These are phyloP conservation scores for Helobdella robusta DNA, from an alignment of 2,888 invertebrate genomes.

Conservation along the genomic window DNA sequence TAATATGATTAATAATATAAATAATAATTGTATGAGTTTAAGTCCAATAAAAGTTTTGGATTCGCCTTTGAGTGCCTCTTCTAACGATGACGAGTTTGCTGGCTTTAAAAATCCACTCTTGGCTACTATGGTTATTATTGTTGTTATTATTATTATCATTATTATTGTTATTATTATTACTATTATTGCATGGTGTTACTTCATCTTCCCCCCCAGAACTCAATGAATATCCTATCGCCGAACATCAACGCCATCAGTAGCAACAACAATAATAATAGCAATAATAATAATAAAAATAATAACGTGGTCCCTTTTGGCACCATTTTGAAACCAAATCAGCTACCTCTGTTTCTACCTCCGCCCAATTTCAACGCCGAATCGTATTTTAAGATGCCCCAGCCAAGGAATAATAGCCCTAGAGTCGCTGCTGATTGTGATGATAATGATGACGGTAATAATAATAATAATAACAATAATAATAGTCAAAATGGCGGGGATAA, in stretches of 20 bases:
- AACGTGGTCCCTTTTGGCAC: neutral
- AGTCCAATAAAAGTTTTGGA: conserved; percentile 1
- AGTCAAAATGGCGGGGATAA: no score
- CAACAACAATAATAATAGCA: no score
- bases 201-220: no score
- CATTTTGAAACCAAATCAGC: neutral
- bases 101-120: neutral
- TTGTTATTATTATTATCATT: neutral
- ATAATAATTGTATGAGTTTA: no score
- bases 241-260: no score
- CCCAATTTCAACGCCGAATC: neutral
- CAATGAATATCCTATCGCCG: no score
- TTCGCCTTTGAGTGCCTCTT: neutral
- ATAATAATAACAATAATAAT: no score
- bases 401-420: neutral
- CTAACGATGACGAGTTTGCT: conserved; percentile 1
- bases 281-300: no score
- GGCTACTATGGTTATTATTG: conserved; percentile 3
- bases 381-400: neutral
- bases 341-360: conserved; percentile 4
- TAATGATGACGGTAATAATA: no score
- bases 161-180: conserved; percentile 5
- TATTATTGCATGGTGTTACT: no score
- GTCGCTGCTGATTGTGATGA: no score
- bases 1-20: no score